phyloP scores from a whole-genome alignment of 2,113 vertebrate species.

The Pterocles gutturalis region DNA sequence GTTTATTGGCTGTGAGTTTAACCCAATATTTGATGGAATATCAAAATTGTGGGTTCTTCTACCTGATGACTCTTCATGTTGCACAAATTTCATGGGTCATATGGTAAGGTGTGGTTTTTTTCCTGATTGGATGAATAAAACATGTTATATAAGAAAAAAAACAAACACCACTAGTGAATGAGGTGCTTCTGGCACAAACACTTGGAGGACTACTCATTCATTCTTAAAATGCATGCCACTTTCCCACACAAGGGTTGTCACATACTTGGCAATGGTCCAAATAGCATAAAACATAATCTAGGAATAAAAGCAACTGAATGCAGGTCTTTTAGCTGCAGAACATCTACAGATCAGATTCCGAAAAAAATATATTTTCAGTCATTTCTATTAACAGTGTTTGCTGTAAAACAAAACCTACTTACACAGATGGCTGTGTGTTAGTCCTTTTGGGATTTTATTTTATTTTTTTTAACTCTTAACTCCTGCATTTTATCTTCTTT shows the following conservation, averaged over 20 bases:
- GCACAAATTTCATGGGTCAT: background rate
- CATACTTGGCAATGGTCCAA: conserved; percentile 45
- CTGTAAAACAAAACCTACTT: conserved; percentile 48
- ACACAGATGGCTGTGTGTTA: conserved; percentile 25
- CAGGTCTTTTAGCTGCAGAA: conserved; percentile 33
- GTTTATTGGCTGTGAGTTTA: background rate
- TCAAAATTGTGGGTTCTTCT: background rate
- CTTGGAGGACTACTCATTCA: conserved; percentile 44
- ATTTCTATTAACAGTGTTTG: conserved; percentile 25
- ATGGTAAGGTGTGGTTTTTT: background rate
- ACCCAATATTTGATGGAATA: background rate
- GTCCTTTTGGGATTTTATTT: background rate
- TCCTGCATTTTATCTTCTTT: conserved; percentile 47
- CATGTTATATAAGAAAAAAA: conserved; percentile 13
- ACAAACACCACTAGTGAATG: conserved; percentile 42
- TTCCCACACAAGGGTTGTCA: conserved; percentile 59
- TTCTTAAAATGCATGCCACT: conserved; percentile 70
- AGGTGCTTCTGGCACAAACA: conserved; percentile 58
- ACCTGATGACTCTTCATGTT: background rate
- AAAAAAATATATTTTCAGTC: background rate
- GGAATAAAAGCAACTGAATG: conserved; percentile 42
- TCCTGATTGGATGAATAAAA: background rate
- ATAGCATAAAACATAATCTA: conserved; percentile 39
- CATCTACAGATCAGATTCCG: background rate
- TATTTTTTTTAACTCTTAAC: conserved; percentile 31